A percentile compares a stretch with the other conserved stretches of the same genome.
phyloP scores from a whole-genome alignment of 2,113 vertebrate species.

The Microtus ochrogaster region DNA sequence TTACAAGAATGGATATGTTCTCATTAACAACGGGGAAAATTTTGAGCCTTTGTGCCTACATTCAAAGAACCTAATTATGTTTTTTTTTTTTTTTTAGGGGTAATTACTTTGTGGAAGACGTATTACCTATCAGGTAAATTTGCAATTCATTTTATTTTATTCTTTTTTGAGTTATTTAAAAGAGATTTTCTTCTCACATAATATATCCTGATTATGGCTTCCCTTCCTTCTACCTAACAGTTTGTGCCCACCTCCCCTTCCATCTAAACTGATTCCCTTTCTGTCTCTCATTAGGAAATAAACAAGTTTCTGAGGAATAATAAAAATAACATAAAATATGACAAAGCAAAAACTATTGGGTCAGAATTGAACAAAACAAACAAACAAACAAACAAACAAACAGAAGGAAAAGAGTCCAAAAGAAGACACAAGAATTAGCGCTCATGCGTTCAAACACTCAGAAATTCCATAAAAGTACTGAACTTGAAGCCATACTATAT shows the following conservation, averaged over 20 bases:
- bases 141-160: background rate
- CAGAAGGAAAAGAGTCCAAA: background rate
- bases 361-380: background rate
- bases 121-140: background rate
- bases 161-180: background rate
- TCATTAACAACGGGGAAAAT: background rate
- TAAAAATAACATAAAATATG: background rate
- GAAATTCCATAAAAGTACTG: background rate
- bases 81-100: background rate
- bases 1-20: background rate
- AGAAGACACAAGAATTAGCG: background rate
- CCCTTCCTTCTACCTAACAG: background rate
- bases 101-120: background rate
- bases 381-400: background rate
- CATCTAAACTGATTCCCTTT: background rate
- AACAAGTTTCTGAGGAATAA: background rate
- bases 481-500: background rate
- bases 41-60: background rate
- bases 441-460: background rate
- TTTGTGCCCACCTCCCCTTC: no score
- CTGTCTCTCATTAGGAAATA: background rate
- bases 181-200: background rate
- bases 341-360: background rate
- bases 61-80: conserved; percentile 3
- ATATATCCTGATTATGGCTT: background rate